phyloP scores from a whole-genome alignment of 2,888 invertebrate genomes.

The Artemia sp. region DNA sequence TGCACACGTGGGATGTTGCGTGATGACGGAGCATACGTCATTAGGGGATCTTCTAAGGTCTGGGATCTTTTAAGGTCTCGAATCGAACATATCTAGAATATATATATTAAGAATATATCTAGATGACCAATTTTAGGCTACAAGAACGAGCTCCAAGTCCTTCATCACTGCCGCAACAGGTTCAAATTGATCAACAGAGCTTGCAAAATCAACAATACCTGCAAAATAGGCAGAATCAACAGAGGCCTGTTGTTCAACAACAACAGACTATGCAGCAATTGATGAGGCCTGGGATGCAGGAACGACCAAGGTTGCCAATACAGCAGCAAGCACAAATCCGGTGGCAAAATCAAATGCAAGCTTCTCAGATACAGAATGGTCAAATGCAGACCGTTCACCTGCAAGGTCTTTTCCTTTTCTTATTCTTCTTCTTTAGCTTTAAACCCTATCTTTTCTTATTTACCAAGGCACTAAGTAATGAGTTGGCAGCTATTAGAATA shows the following conservation, averaged over 20 bases:
- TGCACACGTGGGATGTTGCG: too few relatives aligned
- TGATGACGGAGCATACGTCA: too few relatives aligned
- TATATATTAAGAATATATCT: too few relatives aligned
- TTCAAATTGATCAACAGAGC: slow-evolving; percentile 26
- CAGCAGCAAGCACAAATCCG: slow-evolving; percentile 5
- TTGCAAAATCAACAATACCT: slow-evolving; percentile 30
- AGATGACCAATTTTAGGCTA: slow-evolving; percentile 20
- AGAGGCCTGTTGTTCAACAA: slow-evolving; percentile 21
- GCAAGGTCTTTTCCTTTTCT: background rate
- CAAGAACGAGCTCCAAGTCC: slow-evolving; percentile 27
- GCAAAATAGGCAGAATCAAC: slow-evolving; percentile 32
- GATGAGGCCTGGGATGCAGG: slow-evolving; percentile 11
- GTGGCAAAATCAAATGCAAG: slow-evolving; percentile 1
- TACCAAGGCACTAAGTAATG: background rate
- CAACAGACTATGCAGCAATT: slow-evolving; percentile 16
- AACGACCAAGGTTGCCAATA: slow-evolving; percentile 9
- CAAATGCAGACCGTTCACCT: background rate
- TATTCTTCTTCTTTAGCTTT: background rate
- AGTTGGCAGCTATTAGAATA: slow-evolving; percentile 22
- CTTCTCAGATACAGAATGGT: background rate
- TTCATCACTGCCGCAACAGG: slow-evolving; percentile 22
- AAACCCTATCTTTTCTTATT: background rate
- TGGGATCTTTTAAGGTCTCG: too few relatives aligned
- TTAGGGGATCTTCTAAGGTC: too few relatives aligned
- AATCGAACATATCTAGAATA: too few relatives aligned